Base-by-base conservation (phyloP, 1,140 invertebrate species). In the Pseudomyrmex cubaensis region DNA sequence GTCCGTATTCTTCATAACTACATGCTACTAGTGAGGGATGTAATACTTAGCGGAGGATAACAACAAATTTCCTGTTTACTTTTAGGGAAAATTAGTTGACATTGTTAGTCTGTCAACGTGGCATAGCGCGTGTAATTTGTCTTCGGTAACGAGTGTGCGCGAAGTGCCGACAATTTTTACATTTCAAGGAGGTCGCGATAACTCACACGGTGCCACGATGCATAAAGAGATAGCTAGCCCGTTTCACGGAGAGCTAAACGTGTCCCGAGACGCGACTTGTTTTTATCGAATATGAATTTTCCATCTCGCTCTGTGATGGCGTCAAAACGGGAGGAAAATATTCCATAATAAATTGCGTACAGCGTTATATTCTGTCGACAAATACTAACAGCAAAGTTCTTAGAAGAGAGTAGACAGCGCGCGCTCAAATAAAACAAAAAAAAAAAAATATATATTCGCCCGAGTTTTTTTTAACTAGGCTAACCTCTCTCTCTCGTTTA, bases 341-440 rank as follows among this genome's bases (percentile, higher is more conserved):
- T 61, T 17, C 8, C 7, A 72, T 80, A 80, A 59, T 80, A 22
- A 72, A 80, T 12, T 70, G 52, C 1, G 10, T 52, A 20, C 4
- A 15, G 44, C 46, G 2, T 59, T 17, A 54, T 17, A 59, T 17
- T 70, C 20, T 35, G 46, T 35, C 12, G n/a, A 25, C 20, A 35
- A 50, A 78, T 48, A 13, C 15, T 52, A 80, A 80, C 22, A 2
- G 35, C 54, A 50, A 72, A 72, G 15, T 70, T 72, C 52, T 78
- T 25, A 25, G 66, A 72, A 72, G 46, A 50, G 50, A 20, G 4
- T 20, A 48, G 61, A 56, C n/a, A 50, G 15, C 4, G 10, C 9
- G 10, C 20, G 52, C 20, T 50, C 4, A 8, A 12, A 59, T 9
- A 2, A 70, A 70, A 59, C 70, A 64, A 25, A 7, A 64, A 25